Evolutionary conservation across 2,113 vertebrate genomes (phyloP).

Genomic region (Tapirus terrestris): DNA sequence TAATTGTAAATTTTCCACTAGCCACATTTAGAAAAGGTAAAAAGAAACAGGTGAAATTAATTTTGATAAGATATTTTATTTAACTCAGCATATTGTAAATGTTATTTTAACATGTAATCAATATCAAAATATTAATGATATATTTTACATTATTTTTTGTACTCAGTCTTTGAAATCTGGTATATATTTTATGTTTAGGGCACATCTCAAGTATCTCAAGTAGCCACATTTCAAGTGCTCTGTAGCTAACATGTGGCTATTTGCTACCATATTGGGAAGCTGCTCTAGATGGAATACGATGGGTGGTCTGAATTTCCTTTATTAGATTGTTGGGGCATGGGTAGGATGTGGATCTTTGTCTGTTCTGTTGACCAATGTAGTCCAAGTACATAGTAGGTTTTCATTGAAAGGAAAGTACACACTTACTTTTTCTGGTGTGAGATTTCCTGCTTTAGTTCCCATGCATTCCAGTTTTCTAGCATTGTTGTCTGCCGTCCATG

Average conservation of each 20-base stretch:
- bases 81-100: background rate
- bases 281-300: background rate
- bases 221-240: background rate
- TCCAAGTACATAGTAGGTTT: background rate
- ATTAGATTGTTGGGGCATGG: too few relatives aligned
- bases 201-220: background rate
- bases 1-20: background rate
- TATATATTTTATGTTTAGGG: background rate
- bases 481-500: background rate
- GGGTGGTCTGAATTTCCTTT: too few relatives aligned
- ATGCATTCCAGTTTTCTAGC: background rate
- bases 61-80: background rate
- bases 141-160: background rate
- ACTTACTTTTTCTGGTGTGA: background rate
- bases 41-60: background rate
- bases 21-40: background rate
- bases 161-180: background rate
- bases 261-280: background rate
- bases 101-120: background rate
- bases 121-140: background rate
- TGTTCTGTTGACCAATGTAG: background rate
- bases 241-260: background rate
- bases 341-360: background rate
- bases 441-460: background rate
- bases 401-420: background rate